Evolutionary conservation across 1,140 invertebrate genomes (phyloP), one percentile per base, ranked within the genome.

Genomic region (Elymnias hypermnestra): DNA sequence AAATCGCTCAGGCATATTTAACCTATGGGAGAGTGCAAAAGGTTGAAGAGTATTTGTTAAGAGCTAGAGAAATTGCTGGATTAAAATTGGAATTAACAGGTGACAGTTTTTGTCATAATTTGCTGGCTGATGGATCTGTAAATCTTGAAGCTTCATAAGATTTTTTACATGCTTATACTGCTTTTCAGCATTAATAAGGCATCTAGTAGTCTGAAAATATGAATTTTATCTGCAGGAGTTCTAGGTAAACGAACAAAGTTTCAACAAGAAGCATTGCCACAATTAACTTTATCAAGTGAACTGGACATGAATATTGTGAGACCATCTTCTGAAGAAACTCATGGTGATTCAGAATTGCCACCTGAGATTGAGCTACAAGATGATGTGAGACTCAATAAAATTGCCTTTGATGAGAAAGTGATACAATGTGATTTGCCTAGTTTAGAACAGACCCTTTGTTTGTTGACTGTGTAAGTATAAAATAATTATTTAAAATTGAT

Each of bases 211-310:
- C n/a, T n/a, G n/a, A n/a, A n/a, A n/a, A n/a, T n/a, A n/a, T n/a
- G n/a, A n/a, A n/a, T n/a, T n/a, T n/a, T n/a, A n/a, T n/a, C n/a
- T 57, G 15, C 73, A 89, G 94, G 95, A 53, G 87, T 91, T 8
- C 75, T 98, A 33, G 97, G 97, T 5, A 96, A 95, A 77, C 88
- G 97, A 47, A 98, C 97, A 9, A 93, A 92, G 67, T 97, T 91
- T 77, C 97, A 99, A 79, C 86, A 92, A 58, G 90, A 92, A 38
- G 89, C 92, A 25, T 81, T 95, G 13, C 89, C 97, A 0, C 97
- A 98, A 67, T 81, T 98, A 21, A 89, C 92, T 10, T 70, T 98
- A 0, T 87, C 90, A 48, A 86, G 95, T 46, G 79, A 85, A 35
- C 31, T 89, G 5, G 79, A 83, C 10, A 83, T 88, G 17, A 63